Evolutionary conservation across 2,797 vertebrate species (phyloP), one percentile per base, ranked within the genome.

Genomic region (Poeciliopsis presidionis): DNA sequence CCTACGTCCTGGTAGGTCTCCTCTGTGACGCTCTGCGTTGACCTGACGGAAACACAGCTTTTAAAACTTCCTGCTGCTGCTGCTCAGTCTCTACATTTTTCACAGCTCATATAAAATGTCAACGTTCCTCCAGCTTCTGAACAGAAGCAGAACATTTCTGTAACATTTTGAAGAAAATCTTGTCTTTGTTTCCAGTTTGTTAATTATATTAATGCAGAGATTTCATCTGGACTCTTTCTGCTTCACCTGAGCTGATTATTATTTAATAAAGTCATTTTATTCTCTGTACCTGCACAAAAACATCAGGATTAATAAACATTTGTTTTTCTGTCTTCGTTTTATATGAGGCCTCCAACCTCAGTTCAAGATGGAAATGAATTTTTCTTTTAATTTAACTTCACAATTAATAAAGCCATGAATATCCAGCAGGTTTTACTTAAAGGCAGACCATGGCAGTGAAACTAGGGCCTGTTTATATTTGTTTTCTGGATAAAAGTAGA

Each of bases 1-100:
- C 92, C 0, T 94, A 91, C 7, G 86, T 95, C 75, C 71, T 95
- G 94, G 95, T 95, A 86, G 93, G 94, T 91, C 33, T 76, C 53
- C 18, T 13, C 61, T 22, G n/a, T 30, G 47, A 20, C 16, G 45
- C 45, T 4, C 45, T 46, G 12, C 45, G 47, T 6, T 18, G 2
- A 49, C 47, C 47, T 18, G 47, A 49, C 5, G 1, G 45, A 46
- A 46, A 46, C 46, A 6, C 46, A 49, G 47, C 4, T 1, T 49
- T 49, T 49, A 49, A 46, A 49, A 49, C 47, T 47, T 45, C 12
- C 30, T 33, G 30, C 30, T 33, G 30, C 30, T 45, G 0, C 46
- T 41, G 39, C 7, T 41, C 39, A 33, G 2, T 33, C 33, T 33
- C 33, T 33, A 22, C 51, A 2, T 53, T 20, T 53, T 53, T 53